Conservation (phyloP, 23 tunicate genomes). For the Diplosoma virens region DNA sequence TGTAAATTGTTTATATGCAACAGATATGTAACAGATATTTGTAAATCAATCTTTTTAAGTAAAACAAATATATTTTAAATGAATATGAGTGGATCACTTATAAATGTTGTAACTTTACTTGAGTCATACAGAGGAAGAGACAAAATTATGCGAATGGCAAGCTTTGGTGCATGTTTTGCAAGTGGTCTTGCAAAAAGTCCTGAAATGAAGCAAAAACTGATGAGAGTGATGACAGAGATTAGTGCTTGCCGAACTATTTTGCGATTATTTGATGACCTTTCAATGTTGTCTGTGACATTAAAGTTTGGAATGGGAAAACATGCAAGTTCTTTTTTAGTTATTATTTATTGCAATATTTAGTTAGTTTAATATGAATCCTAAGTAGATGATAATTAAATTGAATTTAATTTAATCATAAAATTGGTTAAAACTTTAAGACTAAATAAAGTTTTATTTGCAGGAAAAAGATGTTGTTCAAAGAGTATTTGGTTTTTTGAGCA, state of each 20-base stretch:
- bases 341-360: not conserved
- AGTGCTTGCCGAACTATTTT: conserved; percentile 60
- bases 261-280: conserved; percentile 59
- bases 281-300: conserved; percentile 43
- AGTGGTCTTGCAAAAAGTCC: conserved; percentile 32
- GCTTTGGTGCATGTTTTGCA: conserved; percentile 39
- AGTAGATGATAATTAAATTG: not conserved
- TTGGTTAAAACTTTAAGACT: no score
- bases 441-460: conserved; percentile 8
- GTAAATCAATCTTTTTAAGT: no score
- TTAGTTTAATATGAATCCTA: not conserved
- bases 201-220: conserved; percentile 23
- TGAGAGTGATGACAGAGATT: conserved; percentile 31
- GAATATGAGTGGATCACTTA: conserved; percentile 1
- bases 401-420: no score
- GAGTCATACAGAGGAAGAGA: conserved; percentile 63
- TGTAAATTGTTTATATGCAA: no score
- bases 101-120: conserved; percentile 26
- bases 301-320: conserved; percentile 52
- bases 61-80: no score
- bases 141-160: conserved; percentile 48
- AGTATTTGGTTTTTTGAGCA: conserved; percentile 23
- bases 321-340: not conserved
- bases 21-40: no score
- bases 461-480: conserved; percentile 39